These are phyloP conservation scores for Steinernema khuongi DNA, from an alignment of 1,140 invertebrate genomes.

Conservation along the genomic window DNA sequence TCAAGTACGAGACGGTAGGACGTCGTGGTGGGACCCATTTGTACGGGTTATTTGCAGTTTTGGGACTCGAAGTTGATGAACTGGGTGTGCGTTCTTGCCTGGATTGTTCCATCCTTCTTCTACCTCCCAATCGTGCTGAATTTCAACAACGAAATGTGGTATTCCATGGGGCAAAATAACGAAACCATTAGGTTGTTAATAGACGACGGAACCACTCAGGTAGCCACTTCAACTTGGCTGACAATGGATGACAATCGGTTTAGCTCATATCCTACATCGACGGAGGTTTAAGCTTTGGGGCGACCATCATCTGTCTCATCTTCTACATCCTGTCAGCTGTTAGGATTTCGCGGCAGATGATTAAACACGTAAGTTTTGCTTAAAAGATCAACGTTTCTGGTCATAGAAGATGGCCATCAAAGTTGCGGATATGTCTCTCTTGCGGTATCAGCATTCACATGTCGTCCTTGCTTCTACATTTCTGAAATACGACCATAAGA, in stretches of 20 bases:
- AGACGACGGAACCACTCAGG: not conserved
- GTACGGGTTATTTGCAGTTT: not conserved
- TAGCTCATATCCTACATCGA: not conserved
- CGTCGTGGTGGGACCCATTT: not conserved
- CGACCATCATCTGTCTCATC: not conserved
- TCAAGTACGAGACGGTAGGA: not conserved
- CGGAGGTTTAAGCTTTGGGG: not conserved
- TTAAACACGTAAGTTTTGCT: not conserved
- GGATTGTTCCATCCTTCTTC: not conserved
- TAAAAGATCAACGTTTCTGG: too few species aligned
- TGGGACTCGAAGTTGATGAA: not conserved
- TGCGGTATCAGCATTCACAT: too few species aligned
- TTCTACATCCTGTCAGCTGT: not conserved
- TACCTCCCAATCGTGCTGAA: not conserved
- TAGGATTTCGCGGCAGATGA: not conserved
- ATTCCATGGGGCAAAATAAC: not conserved
- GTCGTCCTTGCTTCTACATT: too few species aligned
- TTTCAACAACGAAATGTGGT: not conserved
- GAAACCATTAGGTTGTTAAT: not conserved
- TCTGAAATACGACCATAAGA: too few species aligned
- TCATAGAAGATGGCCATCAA: too few species aligned
- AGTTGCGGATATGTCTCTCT: too few species aligned
- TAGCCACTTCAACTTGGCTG: not conserved
- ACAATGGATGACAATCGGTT: not conserved
- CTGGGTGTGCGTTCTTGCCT: not conserved